phyloP scores from a whole-genome alignment of 2,113 vertebrate genomes.

The Elephas maximus region DNA sequence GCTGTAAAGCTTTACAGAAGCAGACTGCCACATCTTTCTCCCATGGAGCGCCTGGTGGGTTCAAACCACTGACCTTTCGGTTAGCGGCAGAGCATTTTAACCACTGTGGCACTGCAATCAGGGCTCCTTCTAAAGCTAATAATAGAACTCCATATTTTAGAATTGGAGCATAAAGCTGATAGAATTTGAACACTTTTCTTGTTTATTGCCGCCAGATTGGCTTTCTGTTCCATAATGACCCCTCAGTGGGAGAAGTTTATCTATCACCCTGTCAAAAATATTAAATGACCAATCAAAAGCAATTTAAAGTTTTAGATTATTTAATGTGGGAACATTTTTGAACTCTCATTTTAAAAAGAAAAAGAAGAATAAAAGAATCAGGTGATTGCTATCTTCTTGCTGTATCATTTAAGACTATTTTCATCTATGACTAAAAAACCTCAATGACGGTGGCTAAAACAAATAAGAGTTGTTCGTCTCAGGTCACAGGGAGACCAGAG shows the following conservation, averaged over 20 bases:
- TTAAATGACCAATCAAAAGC: neutral
- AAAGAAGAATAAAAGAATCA: neutral
- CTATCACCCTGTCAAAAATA: neutral
- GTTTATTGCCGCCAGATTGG: neutral
- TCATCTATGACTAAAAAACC: slow-evolving; percentile 19
- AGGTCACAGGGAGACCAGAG: neutral
- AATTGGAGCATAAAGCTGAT: neutral
- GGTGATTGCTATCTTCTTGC: neutral
- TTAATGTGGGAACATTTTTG: neutral
- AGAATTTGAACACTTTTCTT: neutral
- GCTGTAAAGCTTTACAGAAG: no score
- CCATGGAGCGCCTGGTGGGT: no score
- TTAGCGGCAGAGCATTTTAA: no score
- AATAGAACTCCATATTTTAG: neutral
- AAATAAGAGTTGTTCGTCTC: neutral
- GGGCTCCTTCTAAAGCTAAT: no score
- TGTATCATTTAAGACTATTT: neutral
- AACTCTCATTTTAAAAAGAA: slow-evolving; percentile 32
- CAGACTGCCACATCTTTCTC: no score
- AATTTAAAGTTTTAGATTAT: neutral
- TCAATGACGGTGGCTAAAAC: neutral
- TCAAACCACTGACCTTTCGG: no score
- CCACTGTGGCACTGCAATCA: no score
- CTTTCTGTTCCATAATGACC: neutral
- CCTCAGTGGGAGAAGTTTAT: neutral